Evolutionary conservation across 2,888 invertebrate species (phyloP), one percentile per base, ranked within the genome.

Genomic region (Malthinus flaveolus): DNA sequence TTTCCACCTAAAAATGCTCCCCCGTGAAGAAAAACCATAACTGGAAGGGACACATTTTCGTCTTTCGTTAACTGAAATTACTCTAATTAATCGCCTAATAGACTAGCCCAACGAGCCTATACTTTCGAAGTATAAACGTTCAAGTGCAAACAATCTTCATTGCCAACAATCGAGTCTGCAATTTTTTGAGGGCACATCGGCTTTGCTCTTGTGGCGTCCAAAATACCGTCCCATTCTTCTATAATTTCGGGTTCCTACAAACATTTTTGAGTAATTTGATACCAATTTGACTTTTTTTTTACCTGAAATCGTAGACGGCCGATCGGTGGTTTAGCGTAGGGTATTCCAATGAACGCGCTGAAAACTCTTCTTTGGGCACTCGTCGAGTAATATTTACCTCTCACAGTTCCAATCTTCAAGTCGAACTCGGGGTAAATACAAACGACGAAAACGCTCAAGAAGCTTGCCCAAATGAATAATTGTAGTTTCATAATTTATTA

Each of bases 81-180:
- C 12, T 39, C 1, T 13, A 39, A 39, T 39, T 8, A n/a, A 8
- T 39, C 15, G 8, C 0, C 5, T 39, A 13, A 39, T 39, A 2
- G 8, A 12, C 5, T 6, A 4, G n/a, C 39, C 9, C 23, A 12
- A 12, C 5, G 12, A 4, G n/a, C 39, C 9, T 35, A 34, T 37
- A 78, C 80, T 69, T 80, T 78, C 9, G 86, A 85, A 3, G 83
- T 81, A 71, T 85, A 87, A 9, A 87, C 84, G 68, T 94, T 94
- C 4, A 95, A 78, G 65, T 90, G 93, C 1, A 95, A 81, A 70
- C 94, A 95, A 76, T 95, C 93, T 76, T 95, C 94, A 61, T 81
- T 82, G 0, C 92, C 92, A 35, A 85, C 84, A 36, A 90, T 34
- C 1, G 35, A 9, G 13, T 46, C 44, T n/a, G 35, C 47, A 35